Evolutionary conservation across 2,113 vertebrate genomes (phyloP), one percentile per base, ranked within the genome.

Genomic region (Drymodes brunneopygia): DNA sequence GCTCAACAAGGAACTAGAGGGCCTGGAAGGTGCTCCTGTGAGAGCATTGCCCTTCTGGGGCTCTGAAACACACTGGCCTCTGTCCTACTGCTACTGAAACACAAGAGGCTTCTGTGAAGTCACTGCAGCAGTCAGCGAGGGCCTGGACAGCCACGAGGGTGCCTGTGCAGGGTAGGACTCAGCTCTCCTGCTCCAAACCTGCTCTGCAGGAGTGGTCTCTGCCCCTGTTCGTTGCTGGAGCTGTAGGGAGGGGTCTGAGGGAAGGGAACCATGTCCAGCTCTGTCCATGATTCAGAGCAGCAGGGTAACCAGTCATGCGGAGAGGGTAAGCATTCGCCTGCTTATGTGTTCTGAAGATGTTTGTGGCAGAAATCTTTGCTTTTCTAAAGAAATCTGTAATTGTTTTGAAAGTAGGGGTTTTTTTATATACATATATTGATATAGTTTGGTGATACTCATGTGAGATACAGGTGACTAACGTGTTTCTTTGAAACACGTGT

Each of bases 281-380:
- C 18, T 7, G 2, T n/a, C 29, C n/a, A 1, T 64, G 2, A 0
- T 25, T 71, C 1, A 1, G 70, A 77, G 71, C 24, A 19, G 38
- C 14, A 5, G 74, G 64, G 18, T 60, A 17, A 31, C 42, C 6
- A 0, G 50, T 74, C 1, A 0, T 4, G 31, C 4, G 10, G 65
- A 36, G 19, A 13, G 38, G 24, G 21, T 28, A 24, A 81, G 24
- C 54, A 1, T 48, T 86, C 0, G 0, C 38, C 57, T 51, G 28
- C 73, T 86, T 58, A 21, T 3, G 3, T 57, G 33, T 79, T 77
- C 82, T n/a, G 20, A 10, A 90, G 72, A 5, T 48, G 15, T 73
- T 66, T 48, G 78, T 69, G 87, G 69, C 74, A 82, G 65, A 88
- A 62, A 23, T 45, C 7, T 22, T 44, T 40, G 36, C 25, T 71